Percentiles rank a stretch among this genome's conserved stretches.
Conservation (phyloP, 64 coral and sea anemone species). For the Stylophora pistillata region DNA sequence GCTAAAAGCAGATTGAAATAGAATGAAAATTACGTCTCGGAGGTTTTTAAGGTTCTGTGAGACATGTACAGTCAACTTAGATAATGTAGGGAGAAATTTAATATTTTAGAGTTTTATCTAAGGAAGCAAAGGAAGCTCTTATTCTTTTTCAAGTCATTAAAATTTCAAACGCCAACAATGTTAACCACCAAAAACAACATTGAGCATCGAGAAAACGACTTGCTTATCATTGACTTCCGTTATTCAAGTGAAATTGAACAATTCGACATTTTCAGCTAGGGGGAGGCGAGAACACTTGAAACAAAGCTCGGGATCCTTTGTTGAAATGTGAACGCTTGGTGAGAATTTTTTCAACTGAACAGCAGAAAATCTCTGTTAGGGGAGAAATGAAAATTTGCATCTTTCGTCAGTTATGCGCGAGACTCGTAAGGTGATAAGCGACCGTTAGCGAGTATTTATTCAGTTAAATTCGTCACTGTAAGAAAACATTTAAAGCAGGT, state of each 20-base stretch:
- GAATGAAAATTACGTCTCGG: too few relatives aligned
- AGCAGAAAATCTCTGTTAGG: neutral
- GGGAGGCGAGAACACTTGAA: neutral
- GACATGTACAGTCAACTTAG: too few relatives aligned
- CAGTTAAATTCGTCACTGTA: neutral
- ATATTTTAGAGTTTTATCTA: too few relatives aligned
- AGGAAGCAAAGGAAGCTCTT: too few relatives aligned
- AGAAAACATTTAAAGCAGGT: constrained; percentile 35
- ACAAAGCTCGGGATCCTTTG: neutral
- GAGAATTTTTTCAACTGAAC: neutral
- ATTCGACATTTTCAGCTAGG: neutral
- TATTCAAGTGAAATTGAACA: neutral
- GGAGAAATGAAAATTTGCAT: constrained; percentile 19
- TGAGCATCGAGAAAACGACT: too few relatives aligned
- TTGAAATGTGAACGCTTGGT: neutral
- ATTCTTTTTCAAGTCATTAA: too few relatives aligned
- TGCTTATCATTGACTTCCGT: too few relatives aligned
- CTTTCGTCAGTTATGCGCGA: neutral
- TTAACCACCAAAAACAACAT: too few relatives aligned
- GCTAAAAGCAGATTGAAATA: too few relatives aligned
- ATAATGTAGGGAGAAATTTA: too few relatives aligned
- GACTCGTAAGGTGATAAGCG: constrained; percentile 4
- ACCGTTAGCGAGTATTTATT: constrained; percentile 14
- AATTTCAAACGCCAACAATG: too few relatives aligned
- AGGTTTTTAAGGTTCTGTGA: too few relatives aligned